Evolutionary conservation across 23 tunicate genomes (phyloP).

Genomic region (Halocynthia roretzi): DNA sequence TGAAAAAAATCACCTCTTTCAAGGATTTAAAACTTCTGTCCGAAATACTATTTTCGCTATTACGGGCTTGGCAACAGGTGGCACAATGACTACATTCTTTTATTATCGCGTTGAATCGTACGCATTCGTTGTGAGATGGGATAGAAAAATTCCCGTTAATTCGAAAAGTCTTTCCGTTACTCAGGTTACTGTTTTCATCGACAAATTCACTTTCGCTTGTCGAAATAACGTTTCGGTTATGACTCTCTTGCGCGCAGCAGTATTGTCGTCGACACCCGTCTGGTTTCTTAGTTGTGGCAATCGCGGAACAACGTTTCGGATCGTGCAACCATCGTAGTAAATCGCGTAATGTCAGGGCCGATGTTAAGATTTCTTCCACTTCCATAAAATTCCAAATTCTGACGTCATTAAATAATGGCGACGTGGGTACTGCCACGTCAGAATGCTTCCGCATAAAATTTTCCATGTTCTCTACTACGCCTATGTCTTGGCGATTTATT

Average conservation of each 20-base stretch:
- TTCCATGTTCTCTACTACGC: too few relatives aligned
- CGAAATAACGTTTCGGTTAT: neutral
- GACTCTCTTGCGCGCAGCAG: neutral
- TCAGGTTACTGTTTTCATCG: neutral
- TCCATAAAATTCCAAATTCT: slow-evolving; percentile 4
- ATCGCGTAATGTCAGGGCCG: neutral
- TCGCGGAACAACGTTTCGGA: neutral
- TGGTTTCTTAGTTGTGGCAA: neutral
- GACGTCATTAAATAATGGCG: neutral
- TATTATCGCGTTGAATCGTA: neutral
- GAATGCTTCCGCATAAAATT: too few relatives aligned
- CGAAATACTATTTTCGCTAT: neutral
- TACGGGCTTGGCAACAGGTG: slow-evolving; percentile 1
- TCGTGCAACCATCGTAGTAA: neutral
- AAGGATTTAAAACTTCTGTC: too few relatives aligned
- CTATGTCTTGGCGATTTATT: too few relatives aligned
- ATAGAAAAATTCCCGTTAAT: neutral
- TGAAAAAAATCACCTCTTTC: neutral
- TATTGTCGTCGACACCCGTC: neutral
- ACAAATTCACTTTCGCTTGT: neutral
- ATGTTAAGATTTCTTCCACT: slow-evolving; percentile 1
- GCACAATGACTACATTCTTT: neutral
- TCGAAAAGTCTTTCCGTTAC: neutral
- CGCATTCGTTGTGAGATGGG: neutral
- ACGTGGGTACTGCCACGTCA: neutral